These are phyloP conservation scores for Grammomys surdaster DNA, from an alignment of 2,113 vertebrate genomes.

Conservation along the genomic window DNA sequence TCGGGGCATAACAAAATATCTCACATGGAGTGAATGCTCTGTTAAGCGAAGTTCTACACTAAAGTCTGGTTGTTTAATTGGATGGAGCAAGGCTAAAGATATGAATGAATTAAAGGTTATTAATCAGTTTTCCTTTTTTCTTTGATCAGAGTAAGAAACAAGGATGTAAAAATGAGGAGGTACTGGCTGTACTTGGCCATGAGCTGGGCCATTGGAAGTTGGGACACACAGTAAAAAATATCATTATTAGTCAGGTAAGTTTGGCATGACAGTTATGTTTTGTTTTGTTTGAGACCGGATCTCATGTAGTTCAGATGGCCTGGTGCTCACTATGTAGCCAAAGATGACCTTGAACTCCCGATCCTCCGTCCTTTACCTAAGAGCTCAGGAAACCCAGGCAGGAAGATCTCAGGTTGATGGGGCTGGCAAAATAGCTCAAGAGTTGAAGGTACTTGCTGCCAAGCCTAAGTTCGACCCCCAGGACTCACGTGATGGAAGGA, in stretches of 20 bases:
- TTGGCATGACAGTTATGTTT: background rate
- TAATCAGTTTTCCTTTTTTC: constrained; percentile 60
- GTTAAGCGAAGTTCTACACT: constrained; percentile 32
- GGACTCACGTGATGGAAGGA: background rate
- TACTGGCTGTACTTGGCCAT: constrained; percentile 97
- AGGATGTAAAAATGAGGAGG: constrained; percentile 98
- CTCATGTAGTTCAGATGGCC: background rate
- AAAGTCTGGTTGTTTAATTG: constrained; percentile 46
- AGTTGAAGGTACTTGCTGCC: background rate
- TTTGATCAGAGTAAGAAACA: constrained; percentile 94
- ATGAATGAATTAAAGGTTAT: constrained; percentile 10
- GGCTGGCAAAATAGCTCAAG: too few species aligned
- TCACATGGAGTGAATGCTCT: constrained; percentile 21
- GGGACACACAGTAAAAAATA: constrained; percentile 98
- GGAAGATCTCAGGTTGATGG: background rate
- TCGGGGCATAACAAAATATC: background rate
- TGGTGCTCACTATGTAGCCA: background rate
- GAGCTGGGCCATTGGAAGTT: constrained; percentile 99
- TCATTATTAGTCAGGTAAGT: constrained; percentile 97
- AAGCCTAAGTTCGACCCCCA: background rate
- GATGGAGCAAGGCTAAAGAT: constrained; percentile 10
- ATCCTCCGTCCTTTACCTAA: background rate
- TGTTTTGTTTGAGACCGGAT: background rate
- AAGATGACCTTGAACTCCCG: background rate
- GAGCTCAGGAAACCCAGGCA: background rate